Conservation (phyloP, 2,113 vertebrate genomes). For the Uria aalge region DNA sequence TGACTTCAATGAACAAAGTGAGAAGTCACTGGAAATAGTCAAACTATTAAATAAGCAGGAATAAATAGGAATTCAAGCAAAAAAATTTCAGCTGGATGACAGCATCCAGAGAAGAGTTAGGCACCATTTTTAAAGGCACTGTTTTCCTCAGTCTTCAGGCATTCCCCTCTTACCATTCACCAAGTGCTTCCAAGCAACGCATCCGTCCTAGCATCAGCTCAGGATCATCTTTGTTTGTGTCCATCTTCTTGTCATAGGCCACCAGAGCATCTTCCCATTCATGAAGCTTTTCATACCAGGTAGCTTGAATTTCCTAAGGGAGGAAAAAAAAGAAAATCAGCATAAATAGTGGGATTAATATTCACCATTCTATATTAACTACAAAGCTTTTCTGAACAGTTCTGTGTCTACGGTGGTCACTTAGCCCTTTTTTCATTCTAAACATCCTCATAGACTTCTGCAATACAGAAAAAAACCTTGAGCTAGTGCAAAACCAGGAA, state of each 20-base stretch:
- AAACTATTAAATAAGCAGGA: not conserved
- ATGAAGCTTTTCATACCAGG: slow-evolving; percentile 98
- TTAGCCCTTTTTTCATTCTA: not conserved
- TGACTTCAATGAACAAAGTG: not conserved
- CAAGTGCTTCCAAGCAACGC: slow-evolving; percentile 95
- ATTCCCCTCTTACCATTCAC: slow-evolving; percentile 87
- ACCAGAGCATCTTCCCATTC: slow-evolving; percentile 98
- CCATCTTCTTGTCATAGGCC: slow-evolving; percentile 97
- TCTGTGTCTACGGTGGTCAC: not conserved
- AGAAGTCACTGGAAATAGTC: not conserved
- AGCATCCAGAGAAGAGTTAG: not conserved
- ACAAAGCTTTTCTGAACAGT: not conserved
- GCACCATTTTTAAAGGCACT: not conserved
- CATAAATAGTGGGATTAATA: not conserved
- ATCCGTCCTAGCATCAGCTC: slow-evolving; percentile 96
- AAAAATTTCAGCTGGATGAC: not conserved
- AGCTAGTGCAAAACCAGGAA: not conserved
- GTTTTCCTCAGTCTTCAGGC: not conserved
- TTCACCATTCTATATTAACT: not conserved
- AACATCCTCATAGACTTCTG: not conserved
- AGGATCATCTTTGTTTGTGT: slow-evolving; percentile 96
- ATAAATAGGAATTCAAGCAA: not conserved
- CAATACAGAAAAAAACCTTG: not conserved
- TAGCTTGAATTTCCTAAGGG: slow-evolving; percentile 95
- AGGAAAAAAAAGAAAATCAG: not conserved